Base-by-base conservation (phyloP, 2,888 invertebrate species). In the Lottia gigantea region DNA sequence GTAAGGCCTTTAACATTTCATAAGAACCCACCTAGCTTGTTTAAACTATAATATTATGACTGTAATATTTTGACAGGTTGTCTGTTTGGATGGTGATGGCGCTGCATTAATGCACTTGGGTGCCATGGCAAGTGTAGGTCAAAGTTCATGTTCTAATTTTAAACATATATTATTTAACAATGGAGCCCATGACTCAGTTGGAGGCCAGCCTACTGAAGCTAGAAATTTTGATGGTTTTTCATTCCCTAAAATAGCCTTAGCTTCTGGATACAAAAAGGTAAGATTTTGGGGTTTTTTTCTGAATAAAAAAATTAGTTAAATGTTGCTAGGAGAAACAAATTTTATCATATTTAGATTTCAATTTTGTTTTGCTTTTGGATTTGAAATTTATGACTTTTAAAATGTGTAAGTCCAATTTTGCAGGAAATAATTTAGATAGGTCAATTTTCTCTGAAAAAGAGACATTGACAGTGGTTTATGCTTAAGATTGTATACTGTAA, bases 91-190 rank as follows among this genome's bases (percentile, higher is more conserved):
- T 82, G 90, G 89, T 3, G 90, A 90, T 79, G 89, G 89, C 0
- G 85, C 89, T 19, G 83, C 87, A 12, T 83, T 89, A 7, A 90
- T 90, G 89, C 89, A 90, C 77, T 87, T 89, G 88, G 89, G 89
- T 46, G 73, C 86, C 55, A 73, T 89, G 74, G 88, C 89, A 62
- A 88, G 87, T 1, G 81, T 89, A 25, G 89, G 88, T 23, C 87
- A 85, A 63, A 78, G 75, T 26, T 79, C 74, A 6, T 86, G 87
- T n/a, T 64, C 78, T 4, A 89, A 90, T 74, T 84, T 88, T 46
- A 88, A 86, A 70, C 90, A 90, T 73, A 85, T 90, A 47, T 82
- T 89, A 46, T 82, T 90, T 71, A 90, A 89, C 77, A 90, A 90
- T 74, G 89, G 89, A 49, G 85, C 87, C 31, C 90, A 90, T 77